Base-by-base conservation (phyloP, 2,113 vertebrate genomes). In the Grus americana region DNA sequence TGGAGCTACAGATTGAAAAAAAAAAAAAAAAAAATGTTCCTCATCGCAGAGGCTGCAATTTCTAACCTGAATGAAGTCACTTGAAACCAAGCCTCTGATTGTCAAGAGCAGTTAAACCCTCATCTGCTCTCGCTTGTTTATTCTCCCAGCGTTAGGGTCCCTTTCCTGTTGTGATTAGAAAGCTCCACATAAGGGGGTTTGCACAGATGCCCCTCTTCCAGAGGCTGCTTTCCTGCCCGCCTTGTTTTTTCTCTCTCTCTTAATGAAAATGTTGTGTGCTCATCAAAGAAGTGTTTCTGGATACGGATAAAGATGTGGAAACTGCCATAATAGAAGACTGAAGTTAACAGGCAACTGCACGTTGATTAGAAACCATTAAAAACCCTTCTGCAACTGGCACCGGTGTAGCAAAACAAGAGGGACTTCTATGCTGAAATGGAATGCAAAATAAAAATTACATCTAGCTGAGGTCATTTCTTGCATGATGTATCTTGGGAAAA, bases 381-480 rank as follows among this genome's bases (percentile, higher is more conserved):
- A 5, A 4, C 63, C 63, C 66, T 74, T 36, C 78, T 17, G 83
- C 36, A 21, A 7, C 59, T 5, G 18, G 79, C 72, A 74, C 52
- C 4, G 1, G 44, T 5, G 73, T 12, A 34, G 88, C 46, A 32
- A 66, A 72, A 36, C 50, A 5, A 58, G 72, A 92, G 84, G 82
- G 96, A 97, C 91, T 96, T 54, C 92, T 96, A 90, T 3, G 68
- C 87, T 97, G 96, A 96, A 96, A 58, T 27, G 91, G 90, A 90
- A 95, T 66, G 88, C 79, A 86, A 95, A 95, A 91, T 63, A 79
- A 96, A 93, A 95, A 93, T 92, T 93, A 79, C 81, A 95, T 91
- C 79, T 78, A 15, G 75, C 91, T 95, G 94, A 96, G 90, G 92
- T 96, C 90, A 95, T 93, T 87, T 92, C 84, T 93, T 97, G 91